phyloP scores from a whole-genome alignment of 2,888 invertebrate species.

The Drymonia ruficornis region DNA sequence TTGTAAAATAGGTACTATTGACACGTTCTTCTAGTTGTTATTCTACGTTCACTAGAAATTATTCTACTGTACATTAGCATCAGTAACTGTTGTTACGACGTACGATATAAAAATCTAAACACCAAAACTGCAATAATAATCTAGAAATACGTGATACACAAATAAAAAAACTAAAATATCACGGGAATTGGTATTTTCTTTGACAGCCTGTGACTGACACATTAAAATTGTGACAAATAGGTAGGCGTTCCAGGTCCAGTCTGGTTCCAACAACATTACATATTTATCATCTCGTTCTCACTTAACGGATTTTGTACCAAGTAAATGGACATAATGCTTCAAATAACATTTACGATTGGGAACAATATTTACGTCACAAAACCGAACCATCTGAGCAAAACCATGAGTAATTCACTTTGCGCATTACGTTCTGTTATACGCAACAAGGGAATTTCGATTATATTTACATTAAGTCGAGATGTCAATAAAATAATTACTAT shows the following conservation, averaged over 20 bases:
- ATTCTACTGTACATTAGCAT: conserved; percentile 60
- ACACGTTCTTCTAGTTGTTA: conserved; percentile 73
- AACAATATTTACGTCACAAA: too few species aligned
- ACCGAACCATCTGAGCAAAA: too few species aligned
- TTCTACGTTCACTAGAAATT: conserved; percentile 55
- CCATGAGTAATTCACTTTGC: conserved; percentile 50
- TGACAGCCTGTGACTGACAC: conserved; percentile 47
- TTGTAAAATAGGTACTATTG: conserved; percentile 69
- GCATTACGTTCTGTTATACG: conserved; percentile 62
- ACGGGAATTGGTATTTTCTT: conserved; percentile 62
- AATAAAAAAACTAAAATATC: conserved; percentile 81
- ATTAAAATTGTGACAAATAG: conserved; percentile 16
- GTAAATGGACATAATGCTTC: conserved; percentile 17
- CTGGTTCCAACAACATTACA: not conserved
- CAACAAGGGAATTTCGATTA: conserved; percentile 20
- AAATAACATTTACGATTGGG: conserved; percentile 5
- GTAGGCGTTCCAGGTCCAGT: not conserved
- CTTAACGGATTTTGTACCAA: not conserved
- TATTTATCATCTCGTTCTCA: too few species aligned
- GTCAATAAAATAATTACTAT: not conserved
- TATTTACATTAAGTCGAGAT: not conserved
- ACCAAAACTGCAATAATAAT: conserved; percentile 64
- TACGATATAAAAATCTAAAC: conserved; percentile 63
- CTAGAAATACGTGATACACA: conserved; percentile 72
- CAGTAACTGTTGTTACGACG: conserved; percentile 53